Evolutionary conservation across 2,797 vertebrate genomes (phyloP), one percentile per base, ranked within the genome.

Genomic region (Alca torda): DNA sequence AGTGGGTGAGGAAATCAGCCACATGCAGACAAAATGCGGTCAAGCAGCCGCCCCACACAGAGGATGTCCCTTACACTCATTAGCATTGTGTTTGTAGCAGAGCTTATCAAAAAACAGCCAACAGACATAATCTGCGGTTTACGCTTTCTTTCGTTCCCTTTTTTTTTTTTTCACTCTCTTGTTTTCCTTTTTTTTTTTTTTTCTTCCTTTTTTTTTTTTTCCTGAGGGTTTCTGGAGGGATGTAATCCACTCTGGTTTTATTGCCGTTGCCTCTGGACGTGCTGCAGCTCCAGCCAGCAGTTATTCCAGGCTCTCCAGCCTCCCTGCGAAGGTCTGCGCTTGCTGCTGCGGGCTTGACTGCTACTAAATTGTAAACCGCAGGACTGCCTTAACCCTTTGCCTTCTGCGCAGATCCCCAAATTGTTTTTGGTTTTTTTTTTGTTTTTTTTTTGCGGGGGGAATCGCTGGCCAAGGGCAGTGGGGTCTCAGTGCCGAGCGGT

Each of bases 31-130:
- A 91, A 96, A 95, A 94, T 97, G 95, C 69, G 87, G 94, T 96
- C 95, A 89, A 96, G 92, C 91, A 94, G 96, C 93, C 90, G 74
- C 94, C 94, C 89, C 95, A 88, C 85, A 93, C 96, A 91, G 95
- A 96, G 93, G 94, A 97, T 96, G 94, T 97, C 86, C 95, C 95
- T 97, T 46, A 78, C 68, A 6, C 94, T 97, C 93, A 96, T 97
- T 95, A 98, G 91, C 87, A 95, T 93, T 95, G 93, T 95, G 93
- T 95, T 97, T 97, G 93, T 87, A 97, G 95, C 92, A 39, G 69
- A 89, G 92, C 92, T 97, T 97, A 97, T 97, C 97, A 97, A 93
- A 96, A 97, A 96, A 97, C 89, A 96, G 96, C 95, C 96, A 97
- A 96, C 95, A 97, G 96, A 97, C 92, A 94, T 96, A 96, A 97